Evolutionary conservation across 2,797 vertebrate genomes (phyloP), one percentile per base, ranked within the genome.

Genomic region (Notolabrus celidotus): DNA sequence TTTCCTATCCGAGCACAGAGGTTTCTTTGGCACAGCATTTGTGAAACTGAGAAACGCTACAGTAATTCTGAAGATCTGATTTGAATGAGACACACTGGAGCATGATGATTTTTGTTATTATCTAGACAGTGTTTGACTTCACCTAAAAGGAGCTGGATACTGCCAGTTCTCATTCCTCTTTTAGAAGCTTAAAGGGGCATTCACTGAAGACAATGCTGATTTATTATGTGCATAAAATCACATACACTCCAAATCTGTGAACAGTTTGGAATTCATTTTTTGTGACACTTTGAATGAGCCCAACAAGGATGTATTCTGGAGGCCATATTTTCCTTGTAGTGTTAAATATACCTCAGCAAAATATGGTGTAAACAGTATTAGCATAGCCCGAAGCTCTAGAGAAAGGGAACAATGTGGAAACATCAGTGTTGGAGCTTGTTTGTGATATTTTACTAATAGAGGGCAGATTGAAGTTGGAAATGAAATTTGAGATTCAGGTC

Each of bases 151-250:
- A 73, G 25, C 57, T 45, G 38, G 23, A 61, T n/a, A 12, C 14
- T 42, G 25, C 49, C 43, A 51, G 50, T 71, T 71, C 5, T 60
- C 27, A 9, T 67, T 68, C 46, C 23, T 42, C 3, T 22, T 54
- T 52, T 42, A 36, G 62, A 76, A 41, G 16, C 34, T 67, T 65
- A 58, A 23, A 57, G 64, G 53, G 52, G 54, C 60, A 63, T 74
- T 82, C 46, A 56, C 34, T 20, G 41, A 68, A 80, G 47, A 64
- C 65, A 76, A 67, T 65, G 39, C 45, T 45, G 31, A 71, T 87
- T 77, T 80, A 71, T 71, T 78, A 71, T 78, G 71, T 78, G 79
- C 76, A 78, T 73, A 82, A 78, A 41, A 56, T 82, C 47, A 46
- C 42, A 60, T 16, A 65, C 22, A 38, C 49, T 25, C 43, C 27